Conservation (phyloP, 1,140 invertebrate genomes). For the Trichonephila clavata region DNA sequence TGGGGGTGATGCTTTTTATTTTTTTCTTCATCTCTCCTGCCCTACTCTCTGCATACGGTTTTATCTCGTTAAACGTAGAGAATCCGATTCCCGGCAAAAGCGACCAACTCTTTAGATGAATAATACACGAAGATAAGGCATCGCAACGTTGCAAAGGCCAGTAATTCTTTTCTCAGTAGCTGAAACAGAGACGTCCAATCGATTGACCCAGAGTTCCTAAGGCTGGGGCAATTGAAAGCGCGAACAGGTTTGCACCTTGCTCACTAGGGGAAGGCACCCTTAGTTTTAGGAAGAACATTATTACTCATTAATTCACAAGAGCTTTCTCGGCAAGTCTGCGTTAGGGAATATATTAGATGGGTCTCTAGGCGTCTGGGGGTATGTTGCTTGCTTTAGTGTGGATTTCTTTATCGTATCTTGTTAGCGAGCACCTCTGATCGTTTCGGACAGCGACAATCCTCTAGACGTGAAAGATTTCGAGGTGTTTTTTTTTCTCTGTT, state of each 20-base stretch:
- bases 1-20: background rate
- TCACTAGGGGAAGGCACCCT: background rate
- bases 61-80: conserved; percentile 52
- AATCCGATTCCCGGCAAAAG: conserved; percentile 15
- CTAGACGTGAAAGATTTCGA: background rate
- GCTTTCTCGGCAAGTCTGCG: conserved; percentile 20
- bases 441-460: background rate
- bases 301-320: conserved; percentile 54
- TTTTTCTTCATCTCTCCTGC: background rate
- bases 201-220: conserved; percentile 4
- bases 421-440: background rate
- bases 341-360: conserved; percentile 26
- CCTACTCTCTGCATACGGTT: conserved; percentile 48
- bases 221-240: conserved; percentile 54
- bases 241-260: conserved; percentile 50
- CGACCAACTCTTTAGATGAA: conserved; percentile 45
- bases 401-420: conserved; percentile 39
- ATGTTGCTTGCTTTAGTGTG: conserved; percentile 2
- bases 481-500: background rate
- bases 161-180: background rate
- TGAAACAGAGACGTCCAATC: background rate
- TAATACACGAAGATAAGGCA: conserved; percentile 57
- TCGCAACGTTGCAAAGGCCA: conserved; percentile 9
- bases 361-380: background rate
- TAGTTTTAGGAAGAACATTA: conserved; percentile 47